Conservation (phyloP, 2,888 invertebrate genomes). For the Cotesia congregata region DNA sequence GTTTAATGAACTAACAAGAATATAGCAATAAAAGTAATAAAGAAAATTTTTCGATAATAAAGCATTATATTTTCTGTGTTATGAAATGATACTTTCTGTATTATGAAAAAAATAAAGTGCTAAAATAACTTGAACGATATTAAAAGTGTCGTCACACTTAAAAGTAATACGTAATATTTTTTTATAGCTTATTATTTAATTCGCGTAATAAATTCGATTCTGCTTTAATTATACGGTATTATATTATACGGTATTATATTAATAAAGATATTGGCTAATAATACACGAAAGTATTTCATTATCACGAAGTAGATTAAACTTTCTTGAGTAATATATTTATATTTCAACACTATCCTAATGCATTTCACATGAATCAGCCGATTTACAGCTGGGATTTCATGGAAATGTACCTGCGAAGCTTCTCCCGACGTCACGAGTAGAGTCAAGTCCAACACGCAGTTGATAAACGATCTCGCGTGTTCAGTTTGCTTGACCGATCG, state of each 20-base stretch:
- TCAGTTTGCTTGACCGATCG: constrained; percentile 38
- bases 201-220: background rate
- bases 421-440: constrained; percentile 30
- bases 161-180: background rate
- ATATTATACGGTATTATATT: no score
- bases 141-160: background rate
- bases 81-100: no score
- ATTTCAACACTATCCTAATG: constrained; percentile 19
- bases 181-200: background rate
- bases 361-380: constrained; percentile 24
- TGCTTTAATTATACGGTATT: background rate
- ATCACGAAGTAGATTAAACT: background rate
- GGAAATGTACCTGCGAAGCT: constrained; percentile 29
- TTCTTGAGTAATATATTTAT: constrained; percentile 14
- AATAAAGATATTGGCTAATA: background rate
- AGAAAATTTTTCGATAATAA: no score
- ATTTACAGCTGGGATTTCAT: constrained; percentile 24
- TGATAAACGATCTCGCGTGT: constrained; percentile 44
- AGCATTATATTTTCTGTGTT: no score
- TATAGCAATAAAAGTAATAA: no score
- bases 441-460: constrained; percentile 38
- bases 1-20: no score
- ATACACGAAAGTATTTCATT: background rate
- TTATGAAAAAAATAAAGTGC: no score
- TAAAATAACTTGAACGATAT: background rate